Percentiles rank a stretch among this genome's conserved stretches.
phyloP scores from a whole-genome alignment of 2,113 vertebrate genomes.

The Platysternon megacephalum region DNA sequence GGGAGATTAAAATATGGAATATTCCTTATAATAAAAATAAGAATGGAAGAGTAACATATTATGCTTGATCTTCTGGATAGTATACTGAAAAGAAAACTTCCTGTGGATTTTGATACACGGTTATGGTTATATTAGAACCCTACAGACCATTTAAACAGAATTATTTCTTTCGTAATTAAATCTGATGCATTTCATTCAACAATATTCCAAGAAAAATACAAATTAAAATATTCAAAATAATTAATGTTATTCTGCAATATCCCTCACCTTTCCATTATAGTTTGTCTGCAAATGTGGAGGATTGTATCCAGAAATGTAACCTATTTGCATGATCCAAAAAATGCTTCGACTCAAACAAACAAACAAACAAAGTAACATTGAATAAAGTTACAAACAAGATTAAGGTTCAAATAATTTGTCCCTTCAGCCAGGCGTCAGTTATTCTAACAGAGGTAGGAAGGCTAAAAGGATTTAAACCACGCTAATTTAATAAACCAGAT shows the following conservation, averaged over 20 bases:
- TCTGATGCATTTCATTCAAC: background rate
- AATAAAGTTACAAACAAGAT: constrained; percentile 88
- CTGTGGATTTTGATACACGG: background rate
- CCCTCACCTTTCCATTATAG: background rate
- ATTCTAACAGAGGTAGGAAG: constrained; percentile 85
- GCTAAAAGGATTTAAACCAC: constrained; percentile 88
- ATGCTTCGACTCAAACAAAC: constrained; percentile 62
- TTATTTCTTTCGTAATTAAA: constrained; percentile 43
- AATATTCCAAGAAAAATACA: background rate
- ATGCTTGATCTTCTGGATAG: background rate
- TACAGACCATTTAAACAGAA: background rate
- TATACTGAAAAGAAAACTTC: constrained; percentile 5
- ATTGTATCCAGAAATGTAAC: too few relatives aligned
- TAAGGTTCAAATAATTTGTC: constrained; percentile 85
- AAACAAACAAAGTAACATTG: constrained; percentile 80
- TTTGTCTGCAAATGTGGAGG: background rate
- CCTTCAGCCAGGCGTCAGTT: constrained; percentile 79
- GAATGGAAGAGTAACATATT: background rate
- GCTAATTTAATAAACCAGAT: constrained; percentile 81
- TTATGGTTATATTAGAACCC: background rate
- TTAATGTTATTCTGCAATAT: background rate
- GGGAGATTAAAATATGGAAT: background rate
- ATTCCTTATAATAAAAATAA: background rate
- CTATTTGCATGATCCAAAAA: constrained; percentile 75
- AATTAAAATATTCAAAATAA: background rate